phyloP scores from a whole-genome alignment of 2,797 vertebrate species.

The Poeciliopsis paucimaculata region DNA sequence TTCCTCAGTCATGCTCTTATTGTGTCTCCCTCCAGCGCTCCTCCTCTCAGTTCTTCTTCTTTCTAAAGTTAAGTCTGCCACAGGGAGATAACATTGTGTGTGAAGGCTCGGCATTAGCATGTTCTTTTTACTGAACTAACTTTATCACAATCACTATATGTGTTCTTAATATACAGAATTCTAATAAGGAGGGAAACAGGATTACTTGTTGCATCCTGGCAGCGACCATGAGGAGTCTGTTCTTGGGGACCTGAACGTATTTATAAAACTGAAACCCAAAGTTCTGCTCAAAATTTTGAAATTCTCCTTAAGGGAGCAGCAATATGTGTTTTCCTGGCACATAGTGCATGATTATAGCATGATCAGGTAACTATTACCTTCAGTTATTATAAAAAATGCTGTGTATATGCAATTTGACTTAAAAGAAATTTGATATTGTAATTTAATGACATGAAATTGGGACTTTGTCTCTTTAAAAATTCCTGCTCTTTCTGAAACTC shows the following conservation, averaged over 20 bases:
- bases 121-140: not conserved
- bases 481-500: no score
- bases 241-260: not conserved
- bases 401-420: no score
- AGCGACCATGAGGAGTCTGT: not conserved
- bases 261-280: not conserved
- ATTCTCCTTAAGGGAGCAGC: not conserved
- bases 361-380: no score
- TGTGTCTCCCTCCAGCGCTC: not conserved
- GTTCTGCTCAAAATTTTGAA: not conserved
- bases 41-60: slow-evolving; percentile 21
- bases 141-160: not conserved
- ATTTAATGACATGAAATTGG: no score
- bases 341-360: no score
- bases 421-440: no score
- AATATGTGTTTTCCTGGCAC: no score
- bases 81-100: slow-evolving; percentile 39
- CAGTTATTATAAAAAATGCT: no score
- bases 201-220: not conserved
- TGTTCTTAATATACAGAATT: slow-evolving; percentile 9
- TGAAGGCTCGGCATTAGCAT: not conserved
- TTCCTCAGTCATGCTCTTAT: slow-evolving; percentile 12
- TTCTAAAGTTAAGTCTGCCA: slow-evolving; percentile 18
- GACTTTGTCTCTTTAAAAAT: no score
- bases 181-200: not conserved